Conservation (phyloP, 2,113 vertebrate species). For the Jaculus jaculus region DNA sequence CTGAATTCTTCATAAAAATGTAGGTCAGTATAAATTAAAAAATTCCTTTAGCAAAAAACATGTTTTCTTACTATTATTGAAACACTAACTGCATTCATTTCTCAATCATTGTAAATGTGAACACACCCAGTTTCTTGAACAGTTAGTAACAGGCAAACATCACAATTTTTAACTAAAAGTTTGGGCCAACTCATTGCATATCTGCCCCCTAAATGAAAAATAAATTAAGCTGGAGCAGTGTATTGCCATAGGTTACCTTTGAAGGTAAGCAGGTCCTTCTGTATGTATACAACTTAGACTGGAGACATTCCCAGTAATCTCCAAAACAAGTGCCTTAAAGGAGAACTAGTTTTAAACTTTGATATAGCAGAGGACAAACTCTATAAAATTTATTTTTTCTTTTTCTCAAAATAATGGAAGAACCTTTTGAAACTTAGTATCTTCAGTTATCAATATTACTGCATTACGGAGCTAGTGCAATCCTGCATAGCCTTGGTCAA, state of each 20-base stretch:
- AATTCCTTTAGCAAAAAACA: slow-evolving; percentile 60
- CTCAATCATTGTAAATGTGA: slow-evolving; percentile 84
- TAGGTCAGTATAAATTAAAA: slow-evolving; percentile 70
- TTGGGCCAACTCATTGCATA: slow-evolving; percentile 87
- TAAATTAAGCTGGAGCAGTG: slow-evolving; percentile 88
- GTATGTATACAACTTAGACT: slow-evolving; percentile 78
- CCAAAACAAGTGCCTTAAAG: slow-evolving; percentile 80
- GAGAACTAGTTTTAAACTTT: slow-evolving; percentile 84
- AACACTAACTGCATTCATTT: slow-evolving; percentile 76
- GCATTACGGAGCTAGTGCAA: slow-evolving; percentile 98
- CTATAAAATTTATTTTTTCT: slow-evolving; percentile 78
- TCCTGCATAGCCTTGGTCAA: slow-evolving; percentile 95
- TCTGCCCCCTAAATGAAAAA: slow-evolving; percentile 86
- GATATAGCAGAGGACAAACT: slow-evolving; percentile 84
- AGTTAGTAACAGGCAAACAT: slow-evolving; percentile 83
- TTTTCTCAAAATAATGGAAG: slow-evolving; percentile 85
- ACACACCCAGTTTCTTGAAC: slow-evolving; percentile 79
- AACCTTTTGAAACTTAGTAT: slow-evolving; percentile 86
- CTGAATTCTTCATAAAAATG: slow-evolving; percentile 74
- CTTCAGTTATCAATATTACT: slow-evolving; percentile 89
- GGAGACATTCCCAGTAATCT: slow-evolving; percentile 65
- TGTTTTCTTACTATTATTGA: slow-evolving; percentile 79
- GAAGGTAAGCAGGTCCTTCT: slow-evolving; percentile 83
- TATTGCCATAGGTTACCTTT: slow-evolving; percentile 87
- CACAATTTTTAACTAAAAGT: slow-evolving; percentile 85